Conservation (phyloP, 1,140 invertebrate genomes). For the Drosophila quadrilineata region DNA sequence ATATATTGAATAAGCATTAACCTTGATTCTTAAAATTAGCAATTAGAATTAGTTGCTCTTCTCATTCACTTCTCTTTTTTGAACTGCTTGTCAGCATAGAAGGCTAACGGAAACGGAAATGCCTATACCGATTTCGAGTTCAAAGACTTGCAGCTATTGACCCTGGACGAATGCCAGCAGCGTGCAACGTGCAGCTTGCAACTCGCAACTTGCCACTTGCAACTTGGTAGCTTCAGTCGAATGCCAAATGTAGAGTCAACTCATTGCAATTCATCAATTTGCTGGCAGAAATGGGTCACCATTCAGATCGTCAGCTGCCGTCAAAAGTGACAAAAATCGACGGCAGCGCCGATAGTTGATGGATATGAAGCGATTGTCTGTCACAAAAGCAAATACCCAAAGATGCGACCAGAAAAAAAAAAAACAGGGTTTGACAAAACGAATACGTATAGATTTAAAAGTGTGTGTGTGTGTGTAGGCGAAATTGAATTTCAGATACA, state of each 20-base stretch:
- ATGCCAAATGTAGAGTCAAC: no score
- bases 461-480: no score
- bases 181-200: constrained; percentile 1
- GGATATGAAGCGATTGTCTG: constrained; percentile 28
- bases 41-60: no score
- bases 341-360: constrained; percentile 17
- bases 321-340: constrained; percentile 45
- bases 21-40: constrained; percentile 67
- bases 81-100: constrained; percentile 40
- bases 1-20: constrained; percentile 49
- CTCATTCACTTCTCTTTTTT: no score
- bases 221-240: no score
- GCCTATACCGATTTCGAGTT: constrained; percentile 28
- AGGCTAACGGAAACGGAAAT: constrained; percentile 60
- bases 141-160: constrained; percentile 28
- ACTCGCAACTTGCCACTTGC: constrained; percentile 7
- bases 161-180: constrained; percentile 36
- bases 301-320: constrained; percentile 29
- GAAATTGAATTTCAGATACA: constrained; percentile 39
- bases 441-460: constrained; percentile 26
- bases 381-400: constrained; percentile 19
- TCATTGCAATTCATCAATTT: constrained; percentile 34
- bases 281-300: constrained; percentile 16
- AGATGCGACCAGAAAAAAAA: constrained; percentile 8
- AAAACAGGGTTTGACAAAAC: constrained; percentile 52